phyloP scores from a whole-genome alignment of 37 sponge, comb jelly and placozoan species.

The Petrosia ficiformis region DNA sequence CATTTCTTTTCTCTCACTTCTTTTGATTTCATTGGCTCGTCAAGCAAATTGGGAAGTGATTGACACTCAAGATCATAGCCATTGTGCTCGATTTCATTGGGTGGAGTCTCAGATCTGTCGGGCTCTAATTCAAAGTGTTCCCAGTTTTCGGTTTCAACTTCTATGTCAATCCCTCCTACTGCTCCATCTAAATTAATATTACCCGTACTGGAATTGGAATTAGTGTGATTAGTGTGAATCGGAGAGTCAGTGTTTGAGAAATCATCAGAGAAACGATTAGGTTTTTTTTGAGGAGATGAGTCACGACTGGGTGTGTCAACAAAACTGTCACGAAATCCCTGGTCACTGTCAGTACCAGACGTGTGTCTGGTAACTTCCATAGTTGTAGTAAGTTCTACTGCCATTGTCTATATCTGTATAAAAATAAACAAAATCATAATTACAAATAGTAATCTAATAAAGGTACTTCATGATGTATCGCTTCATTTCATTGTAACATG shows the following conservation, averaged over 20 bases:
- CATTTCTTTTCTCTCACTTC: conserved; percentile 2
- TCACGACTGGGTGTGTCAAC: neutral
- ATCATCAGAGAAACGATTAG: neutral
- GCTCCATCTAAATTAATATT: too few relatives aligned
- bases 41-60: neutral
- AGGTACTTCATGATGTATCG: too few relatives aligned
- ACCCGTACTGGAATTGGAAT: neutral
- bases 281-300: neutral
- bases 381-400: too few relatives aligned
- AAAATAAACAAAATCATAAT: too few relatives aligned
- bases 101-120: neutral
- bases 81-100: neutral
- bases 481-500: too few relatives aligned
- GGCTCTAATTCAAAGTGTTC: neutral
- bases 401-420: too few relatives aligned
- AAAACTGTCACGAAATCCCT: neutral
- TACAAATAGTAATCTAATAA: too few relatives aligned
- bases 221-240: neutral
- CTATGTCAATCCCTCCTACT: too few relatives aligned
- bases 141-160: conserved; percentile 1
- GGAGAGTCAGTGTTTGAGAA: neutral
- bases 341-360: too few relatives aligned
- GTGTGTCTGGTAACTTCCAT: too few relatives aligned
- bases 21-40: neutral
- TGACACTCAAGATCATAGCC: neutral